Conservation (phyloP, 2,113 vertebrate genomes). For the Cottus gobio region DNA sequence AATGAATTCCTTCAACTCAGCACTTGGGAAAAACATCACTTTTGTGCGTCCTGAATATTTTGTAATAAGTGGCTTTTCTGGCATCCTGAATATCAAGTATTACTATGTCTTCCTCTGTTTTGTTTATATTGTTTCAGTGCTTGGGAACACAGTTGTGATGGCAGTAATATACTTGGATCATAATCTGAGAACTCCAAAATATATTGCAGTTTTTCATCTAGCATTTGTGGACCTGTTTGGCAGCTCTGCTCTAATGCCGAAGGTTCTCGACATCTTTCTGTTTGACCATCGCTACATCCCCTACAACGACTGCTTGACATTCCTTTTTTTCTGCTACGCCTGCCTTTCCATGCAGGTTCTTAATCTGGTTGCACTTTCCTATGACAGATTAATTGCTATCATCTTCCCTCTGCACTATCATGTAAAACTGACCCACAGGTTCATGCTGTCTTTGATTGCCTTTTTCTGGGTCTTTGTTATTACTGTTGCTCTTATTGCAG, state of each 20-base stretch:
- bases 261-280: constrained; percentile 75
- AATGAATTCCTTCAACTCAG: constrained; percentile 58
- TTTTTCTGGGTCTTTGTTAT: constrained; percentile 57
- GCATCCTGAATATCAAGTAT: constrained; percentile 67
- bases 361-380: constrained; percentile 75
- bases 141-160: constrained; percentile 71
- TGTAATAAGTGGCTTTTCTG: constrained; percentile 72
- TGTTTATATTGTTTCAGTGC: constrained; percentile 68
- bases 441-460: constrained; percentile 64
- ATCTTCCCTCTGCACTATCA: constrained; percentile 74
- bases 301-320: constrained; percentile 69
- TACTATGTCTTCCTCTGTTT: constrained; percentile 74
- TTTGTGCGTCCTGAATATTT: constrained; percentile 73
- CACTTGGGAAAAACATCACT: constrained; percentile 61
- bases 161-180: constrained; percentile 65
- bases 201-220: constrained; percentile 77
- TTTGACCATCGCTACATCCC: constrained; percentile 67
- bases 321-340: constrained; percentile 77
- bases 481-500: not conserved
- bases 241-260: constrained; percentile 76
- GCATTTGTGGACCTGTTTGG: constrained; percentile 75
- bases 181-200: constrained; percentile 77
- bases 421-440: constrained; percentile 56
- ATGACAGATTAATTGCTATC: constrained; percentile 81
- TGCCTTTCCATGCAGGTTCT: constrained; percentile 76